A percentile compares a stretch with the other conserved stretches of the same genome.
Evolutionary conservation across 2,797 vertebrate genomes (phyloP).

Genomic region (Psittacula derbiana): DNA sequence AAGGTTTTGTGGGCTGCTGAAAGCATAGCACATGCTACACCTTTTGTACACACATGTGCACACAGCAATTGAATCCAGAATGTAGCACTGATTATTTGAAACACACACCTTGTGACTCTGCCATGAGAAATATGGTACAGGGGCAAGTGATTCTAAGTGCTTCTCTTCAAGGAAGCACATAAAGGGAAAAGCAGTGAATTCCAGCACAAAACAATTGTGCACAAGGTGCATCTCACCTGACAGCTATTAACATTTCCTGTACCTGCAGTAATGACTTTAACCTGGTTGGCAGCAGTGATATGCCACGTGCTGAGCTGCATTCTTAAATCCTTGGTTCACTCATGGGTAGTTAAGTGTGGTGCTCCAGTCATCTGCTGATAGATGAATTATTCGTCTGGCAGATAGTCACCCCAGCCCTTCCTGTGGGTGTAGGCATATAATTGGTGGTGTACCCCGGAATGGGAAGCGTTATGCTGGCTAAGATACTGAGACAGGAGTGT

Average conservation of each 20-base stretch:
- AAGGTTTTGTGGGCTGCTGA: background rate
- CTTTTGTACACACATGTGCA: rapidly evolving
- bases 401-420: background rate
- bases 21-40: rapidly evolving
- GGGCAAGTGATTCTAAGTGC: background rate
- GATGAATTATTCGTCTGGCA: background rate
- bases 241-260: background rate
- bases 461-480: background rate
- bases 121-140: background rate
- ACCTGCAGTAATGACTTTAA: background rate
- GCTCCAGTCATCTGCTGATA: background rate
- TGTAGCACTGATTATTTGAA: background rate
- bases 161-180: background rate
- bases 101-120: background rate
- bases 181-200: background rate
- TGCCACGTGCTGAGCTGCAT: background rate
- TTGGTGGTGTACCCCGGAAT: background rate
- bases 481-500: background rate
- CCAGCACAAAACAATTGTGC: background rate
- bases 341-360: rapidly evolving
- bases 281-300: background rate
- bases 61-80: background rate
- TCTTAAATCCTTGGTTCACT: background rate
- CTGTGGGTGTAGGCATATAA: background rate
- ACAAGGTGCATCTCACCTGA: background rate